Base-by-base conservation (phyloP, 1,140 invertebrate genomes). In the Calephelis nemesis region DNA sequence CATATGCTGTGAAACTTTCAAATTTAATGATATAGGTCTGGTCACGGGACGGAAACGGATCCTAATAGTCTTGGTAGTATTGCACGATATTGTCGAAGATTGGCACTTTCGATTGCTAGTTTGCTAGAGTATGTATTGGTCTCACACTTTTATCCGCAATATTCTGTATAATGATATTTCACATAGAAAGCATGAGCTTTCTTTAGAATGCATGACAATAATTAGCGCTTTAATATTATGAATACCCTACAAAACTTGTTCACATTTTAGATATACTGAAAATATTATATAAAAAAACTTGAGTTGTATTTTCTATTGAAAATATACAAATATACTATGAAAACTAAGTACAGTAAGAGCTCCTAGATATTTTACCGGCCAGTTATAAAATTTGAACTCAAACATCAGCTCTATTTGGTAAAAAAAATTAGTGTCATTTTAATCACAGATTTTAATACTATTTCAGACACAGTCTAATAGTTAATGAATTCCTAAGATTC, bases 121-220 rank as follows among this genome's bases (percentile, higher is more conserved):
- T 71, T 54, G 76, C 75, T 81, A 82, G 74, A 77, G 73, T 62
- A 71, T 68, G 64, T 68, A 77, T 58, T 82, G 79, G 82, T 84
- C 80, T 84, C 79, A 81, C 79, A 73, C 74, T 60, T 70, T 71
- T 73, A 74, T 71, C 54, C 64, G 67, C 74, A 68, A 70, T 58
- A 19, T 49, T 65, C 19, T 67, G 63, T 70, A 73, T 70, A 64
- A 70, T 63, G 65, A 30, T 67, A 45, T 67, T 72, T 60, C 67
- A 67, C 60, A 72, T 42, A 12, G 40, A 42, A 58, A 71, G 63
- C 47, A 74, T 70, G 72, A 66, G 72, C 77, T 71, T 74, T 67
- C 71, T 76, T 74, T 84, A 84, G 81, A 84, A 82, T 88, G 88
- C 88, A 91, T 91, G 87, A 89, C 87, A 91, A 89, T 88, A 91